These are phyloP conservation scores for Fragum whitleyi DNA, from an alignment of 2,888 invertebrate species.

Conservation along the genomic window DNA sequence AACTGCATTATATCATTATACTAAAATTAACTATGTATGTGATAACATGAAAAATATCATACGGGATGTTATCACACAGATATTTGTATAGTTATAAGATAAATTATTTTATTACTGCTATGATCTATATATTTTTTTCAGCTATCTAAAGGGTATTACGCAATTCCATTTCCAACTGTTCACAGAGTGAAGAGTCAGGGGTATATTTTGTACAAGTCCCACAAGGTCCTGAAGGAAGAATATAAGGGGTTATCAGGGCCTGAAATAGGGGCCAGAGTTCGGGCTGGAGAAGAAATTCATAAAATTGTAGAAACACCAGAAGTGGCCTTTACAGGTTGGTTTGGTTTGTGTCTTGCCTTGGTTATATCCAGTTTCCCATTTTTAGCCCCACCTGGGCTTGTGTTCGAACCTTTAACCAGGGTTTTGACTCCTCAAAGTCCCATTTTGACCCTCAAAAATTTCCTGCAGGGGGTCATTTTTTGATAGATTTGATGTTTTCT, in stretches of 20 bases:
- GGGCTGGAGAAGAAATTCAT: slow-evolving; percentile 71
- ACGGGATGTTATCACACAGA: too few relatives aligned
- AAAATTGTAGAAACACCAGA: slow-evolving; percentile 73
- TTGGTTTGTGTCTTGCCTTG: neutral
- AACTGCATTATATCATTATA: too few relatives aligned
- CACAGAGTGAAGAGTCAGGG: slow-evolving; percentile 81
- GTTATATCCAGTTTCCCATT: neutral
- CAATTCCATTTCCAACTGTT: slow-evolving; percentile 77
- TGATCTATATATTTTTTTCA: slow-evolving; percentile 35
- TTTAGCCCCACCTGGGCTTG: too few relatives aligned
- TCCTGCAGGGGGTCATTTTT: too few relatives aligned
- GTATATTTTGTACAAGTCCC: slow-evolving; percentile 78
- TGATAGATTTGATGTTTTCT: too few relatives aligned
- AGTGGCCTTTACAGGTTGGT: slow-evolving; percentile 80
- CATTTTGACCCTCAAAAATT: too few relatives aligned
- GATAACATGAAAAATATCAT: too few relatives aligned
- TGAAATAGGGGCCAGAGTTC: slow-evolving; percentile 70
- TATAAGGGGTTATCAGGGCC: slow-evolving; percentile 63
- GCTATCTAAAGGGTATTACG: slow-evolving; percentile 69
- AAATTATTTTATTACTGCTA: too few relatives aligned
- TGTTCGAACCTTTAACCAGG: too few relatives aligned
- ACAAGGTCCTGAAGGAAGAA: slow-evolving; percentile 74
- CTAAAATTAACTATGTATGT: too few relatives aligned
- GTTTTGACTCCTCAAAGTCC: too few relatives aligned
- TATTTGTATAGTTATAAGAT: too few relatives aligned